A percentile compares a stretch with the other conserved stretches of the same genome.
Evolutionary conservation across 2,888 invertebrate genomes (phyloP).

Genomic region (Theretra japonica): DNA sequence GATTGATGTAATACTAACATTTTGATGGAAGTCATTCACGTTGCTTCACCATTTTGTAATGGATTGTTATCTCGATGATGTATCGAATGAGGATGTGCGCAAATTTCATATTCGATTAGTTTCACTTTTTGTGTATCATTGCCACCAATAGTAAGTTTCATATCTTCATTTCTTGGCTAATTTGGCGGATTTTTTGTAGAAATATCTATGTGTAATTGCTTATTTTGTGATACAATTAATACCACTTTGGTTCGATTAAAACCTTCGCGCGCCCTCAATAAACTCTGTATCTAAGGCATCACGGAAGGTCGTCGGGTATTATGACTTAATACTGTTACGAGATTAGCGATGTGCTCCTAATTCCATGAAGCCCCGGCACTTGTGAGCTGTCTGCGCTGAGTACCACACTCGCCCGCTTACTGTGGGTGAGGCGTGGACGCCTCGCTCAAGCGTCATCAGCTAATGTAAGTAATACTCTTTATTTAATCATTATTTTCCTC

Average conservation of each 20-base stretch:
- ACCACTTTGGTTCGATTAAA: conserved; percentile 48
- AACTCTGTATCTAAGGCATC: conserved; percentile 52
- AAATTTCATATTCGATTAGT: conserved; percentile 1
- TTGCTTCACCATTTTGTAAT: conserved; percentile 1
- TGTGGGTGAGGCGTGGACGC: conserved; percentile 51
- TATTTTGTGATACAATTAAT: not conserved
- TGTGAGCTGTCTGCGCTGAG: conserved; percentile 57
- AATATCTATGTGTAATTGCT: not conserved
- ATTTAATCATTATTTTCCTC: not conserved
- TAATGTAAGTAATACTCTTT: conserved; percentile 9
- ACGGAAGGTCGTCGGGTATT: conserved; percentile 66
- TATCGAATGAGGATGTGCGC: not conserved
- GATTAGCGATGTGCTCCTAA: conserved; percentile 69
- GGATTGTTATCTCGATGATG: conserved; percentile 16
- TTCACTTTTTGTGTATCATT: not conserved
- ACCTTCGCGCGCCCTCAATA: conserved; percentile 56
- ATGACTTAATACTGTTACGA: conserved; percentile 71
- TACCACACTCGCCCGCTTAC: conserved; percentile 52
- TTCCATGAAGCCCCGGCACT: conserved; percentile 75
- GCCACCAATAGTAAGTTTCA: not conserved
- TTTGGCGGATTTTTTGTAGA: not conserved
- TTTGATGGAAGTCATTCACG: conserved; percentile 20
- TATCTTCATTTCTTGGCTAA: too few relatives aligned
- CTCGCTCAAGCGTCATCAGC: conserved; percentile 32
- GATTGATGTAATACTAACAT: conserved; percentile 19